These are phyloP conservation scores for Ochotona princeps DNA, from an alignment of 2,113 vertebrate genomes.

Conservation along the genomic window DNA sequence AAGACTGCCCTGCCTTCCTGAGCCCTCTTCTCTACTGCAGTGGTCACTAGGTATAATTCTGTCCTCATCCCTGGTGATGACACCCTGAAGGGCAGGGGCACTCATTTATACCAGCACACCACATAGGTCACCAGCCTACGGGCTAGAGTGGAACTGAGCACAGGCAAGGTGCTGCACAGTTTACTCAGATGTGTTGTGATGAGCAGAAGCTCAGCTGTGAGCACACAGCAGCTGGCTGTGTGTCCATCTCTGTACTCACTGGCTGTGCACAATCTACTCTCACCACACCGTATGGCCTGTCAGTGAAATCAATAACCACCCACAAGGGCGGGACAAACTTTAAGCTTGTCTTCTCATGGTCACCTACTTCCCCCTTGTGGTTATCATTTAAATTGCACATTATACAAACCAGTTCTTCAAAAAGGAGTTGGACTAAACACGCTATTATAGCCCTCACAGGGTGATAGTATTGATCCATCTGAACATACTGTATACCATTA, in stretches of 20 bases:
- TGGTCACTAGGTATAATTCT: background rate
- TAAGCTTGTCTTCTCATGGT: background rate
- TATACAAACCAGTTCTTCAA: background rate
- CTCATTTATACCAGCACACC: background rate
- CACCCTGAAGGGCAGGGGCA: background rate
- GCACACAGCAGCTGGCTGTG: background rate
- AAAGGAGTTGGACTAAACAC: background rate
- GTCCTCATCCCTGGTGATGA: background rate
- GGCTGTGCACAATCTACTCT: background rate
- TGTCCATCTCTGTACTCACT: background rate
- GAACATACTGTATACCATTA: background rate
- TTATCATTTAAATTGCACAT: background rate
- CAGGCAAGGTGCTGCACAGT: background rate
- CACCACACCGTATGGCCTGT: background rate
- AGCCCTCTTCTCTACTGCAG: background rate
- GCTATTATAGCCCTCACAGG: background rate
- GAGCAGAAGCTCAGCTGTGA: background rate
- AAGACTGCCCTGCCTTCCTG: background rate
- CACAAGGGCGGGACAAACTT: background rate
- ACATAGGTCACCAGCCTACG: background rate
- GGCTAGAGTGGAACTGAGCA: background rate
- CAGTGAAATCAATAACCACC: background rate
- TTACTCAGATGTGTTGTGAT: background rate
- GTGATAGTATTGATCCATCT: background rate
- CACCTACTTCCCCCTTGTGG: slow-evolving; percentile 58